Evolutionary conservation across 1,140 invertebrate genomes (phyloP), one percentile per base, ranked within the genome.

Genomic region (Oreohelix idahoensis): DNA sequence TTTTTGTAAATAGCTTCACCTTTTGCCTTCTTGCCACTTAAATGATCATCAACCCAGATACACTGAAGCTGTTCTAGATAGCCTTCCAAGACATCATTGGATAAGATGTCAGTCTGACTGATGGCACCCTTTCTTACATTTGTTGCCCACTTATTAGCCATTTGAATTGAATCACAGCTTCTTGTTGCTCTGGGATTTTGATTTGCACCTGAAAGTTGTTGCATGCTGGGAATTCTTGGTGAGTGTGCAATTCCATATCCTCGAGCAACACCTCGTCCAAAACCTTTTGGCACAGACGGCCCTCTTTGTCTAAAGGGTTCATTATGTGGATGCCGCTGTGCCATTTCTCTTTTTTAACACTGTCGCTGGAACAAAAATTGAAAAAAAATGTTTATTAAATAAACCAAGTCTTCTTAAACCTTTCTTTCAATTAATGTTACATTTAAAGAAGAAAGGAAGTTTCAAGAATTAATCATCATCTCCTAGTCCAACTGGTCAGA

Each of bases 11-110:
- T 32, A 51, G 81, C 38, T 51, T 76, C 85, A 26, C 70, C 73
- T 42, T 83, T 83, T 23, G 77, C 45, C 13, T 84, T 79, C 66
- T 85, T 86, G 63, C 86, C 85, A 51, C 75, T 86, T 26, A 58
- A 53, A 26, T 70, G 81, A 70, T 85, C 83, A 69, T 85, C 83
- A 42, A 63, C 49, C 85, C 85, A 86, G 29, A 85, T 82, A 69
- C 69, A 35, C 80, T 84, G 77, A 17, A 85, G 35, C 32, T 84
- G 45, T 15, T 66, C 58, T 0, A 84, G 38, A 38, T 80, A 58
- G 49, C n/a, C 74, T 32, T 84, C 83, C 73, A 83, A 83, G 49
- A 84, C 84, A 49, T 75, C 80, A 71, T 70, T 81, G 38, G 77
- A 32, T 15, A 66, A 53, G 8, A 17, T 11, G 8, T 32, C 13